Evolutionary conservation across 1,140 invertebrate genomes (phyloP).

Genomic region (Cydia amplana): DNA sequence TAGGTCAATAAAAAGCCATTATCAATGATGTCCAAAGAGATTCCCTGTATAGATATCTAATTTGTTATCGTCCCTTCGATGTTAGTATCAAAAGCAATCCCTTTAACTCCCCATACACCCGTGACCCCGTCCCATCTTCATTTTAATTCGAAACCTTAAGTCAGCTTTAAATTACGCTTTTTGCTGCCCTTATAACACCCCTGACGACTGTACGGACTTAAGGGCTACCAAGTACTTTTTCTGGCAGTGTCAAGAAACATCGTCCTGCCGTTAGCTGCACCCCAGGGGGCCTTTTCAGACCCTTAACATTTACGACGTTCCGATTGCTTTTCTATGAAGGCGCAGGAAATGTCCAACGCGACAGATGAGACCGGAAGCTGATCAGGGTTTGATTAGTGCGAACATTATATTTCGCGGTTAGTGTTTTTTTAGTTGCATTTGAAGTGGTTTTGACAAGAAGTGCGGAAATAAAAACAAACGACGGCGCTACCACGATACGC

Average conservation of each 20-base stretch:
- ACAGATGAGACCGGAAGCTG: slow-evolving; percentile 67
- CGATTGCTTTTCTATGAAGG: slow-evolving; percentile 80
- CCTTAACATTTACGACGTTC: slow-evolving; percentile 79
- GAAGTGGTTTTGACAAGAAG: slow-evolving; percentile 36
- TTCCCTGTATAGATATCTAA: background rate
- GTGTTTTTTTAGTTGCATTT: slow-evolving; percentile 50
- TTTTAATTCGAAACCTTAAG: slow-evolving; percentile 78
- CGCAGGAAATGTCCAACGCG: slow-evolving; percentile 64
- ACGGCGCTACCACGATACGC: slow-evolving; percentile 16
- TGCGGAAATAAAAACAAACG: slow-evolving; percentile 29
- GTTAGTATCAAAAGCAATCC: slow-evolving; percentile 38
- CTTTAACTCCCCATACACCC: slow-evolving; percentile 29
- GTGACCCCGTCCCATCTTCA: slow-evolving; percentile 51
- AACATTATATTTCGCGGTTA: slow-evolving; percentile 43
- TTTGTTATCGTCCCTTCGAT: background rate
- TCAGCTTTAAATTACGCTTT: slow-evolving; percentile 78
- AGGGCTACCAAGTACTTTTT: slow-evolving; percentile 71
- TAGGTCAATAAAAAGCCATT: no score
- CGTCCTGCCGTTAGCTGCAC: slow-evolving; percentile 66
- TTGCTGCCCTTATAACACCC: slow-evolving; percentile 73
- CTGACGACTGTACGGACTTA: slow-evolving; percentile 63
- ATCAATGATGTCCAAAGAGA: background rate
- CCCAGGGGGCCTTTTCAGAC: slow-evolving; percentile 70
- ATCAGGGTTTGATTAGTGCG: slow-evolving; percentile 52
- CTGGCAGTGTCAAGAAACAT: slow-evolving; percentile 71